phyloP scores from a whole-genome alignment of 2,797 vertebrate species.

The Acanthurus lineatus region DNA sequence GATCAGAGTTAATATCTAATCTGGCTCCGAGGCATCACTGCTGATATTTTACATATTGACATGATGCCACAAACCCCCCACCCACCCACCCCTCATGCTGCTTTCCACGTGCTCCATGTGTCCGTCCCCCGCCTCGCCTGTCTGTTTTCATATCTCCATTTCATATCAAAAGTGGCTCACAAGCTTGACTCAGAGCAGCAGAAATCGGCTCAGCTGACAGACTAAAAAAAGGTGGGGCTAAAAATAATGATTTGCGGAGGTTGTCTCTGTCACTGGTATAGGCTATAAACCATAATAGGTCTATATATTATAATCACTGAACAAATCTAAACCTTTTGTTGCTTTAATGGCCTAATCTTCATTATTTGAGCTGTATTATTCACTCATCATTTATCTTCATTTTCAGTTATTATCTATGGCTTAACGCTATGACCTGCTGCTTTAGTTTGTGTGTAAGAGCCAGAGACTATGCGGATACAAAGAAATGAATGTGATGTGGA shows the following conservation, averaged over 20 bases:
- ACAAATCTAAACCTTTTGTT: neutral
- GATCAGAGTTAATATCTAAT: conserved; percentile 52
- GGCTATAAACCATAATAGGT: neutral
- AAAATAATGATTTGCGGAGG: conserved; percentile 10
- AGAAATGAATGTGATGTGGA: neutral
- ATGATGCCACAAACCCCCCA: conserved; percentile 11
- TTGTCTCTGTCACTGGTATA: neutral
- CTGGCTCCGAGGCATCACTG: conserved; percentile 35
- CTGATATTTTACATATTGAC: conserved; percentile 43
- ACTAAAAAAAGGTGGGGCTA: conserved; percentile 4
- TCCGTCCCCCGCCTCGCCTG: conserved; percentile 6
- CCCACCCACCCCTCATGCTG: conserved; percentile 14
- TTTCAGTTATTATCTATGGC: neutral
- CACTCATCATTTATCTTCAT: neutral
- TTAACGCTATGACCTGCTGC: neutral
- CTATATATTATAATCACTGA: neutral
- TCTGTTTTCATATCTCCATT: conserved; percentile 20
- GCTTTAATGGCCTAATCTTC: neutral
- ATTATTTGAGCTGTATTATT: neutral
- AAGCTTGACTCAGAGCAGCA: conserved; percentile 34
- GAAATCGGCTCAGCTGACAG: conserved; percentile 13
- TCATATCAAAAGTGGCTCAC: conserved; percentile 4
- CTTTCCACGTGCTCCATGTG: conserved; percentile 10
- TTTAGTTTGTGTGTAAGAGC: neutral
- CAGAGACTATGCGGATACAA: neutral